Conservation (phyloP, 2,888 invertebrate species). For the Drosophila birchii region DNA sequence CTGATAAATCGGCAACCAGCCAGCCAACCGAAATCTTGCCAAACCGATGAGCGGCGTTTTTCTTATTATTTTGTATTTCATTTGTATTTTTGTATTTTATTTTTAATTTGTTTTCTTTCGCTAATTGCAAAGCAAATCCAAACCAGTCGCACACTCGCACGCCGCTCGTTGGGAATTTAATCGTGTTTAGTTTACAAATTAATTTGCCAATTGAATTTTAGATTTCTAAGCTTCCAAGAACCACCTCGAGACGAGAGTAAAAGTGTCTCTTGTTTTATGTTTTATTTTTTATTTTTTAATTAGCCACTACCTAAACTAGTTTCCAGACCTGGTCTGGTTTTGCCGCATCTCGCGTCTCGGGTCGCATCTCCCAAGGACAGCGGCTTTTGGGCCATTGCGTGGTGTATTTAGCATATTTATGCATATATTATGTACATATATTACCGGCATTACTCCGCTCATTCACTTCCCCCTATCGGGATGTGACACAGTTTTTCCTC, state of each 20-base stretch:
- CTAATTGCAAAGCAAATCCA: conserved; percentile 56
- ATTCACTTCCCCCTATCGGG: conserved; percentile 6
- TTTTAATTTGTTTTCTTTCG: conserved; percentile 35
- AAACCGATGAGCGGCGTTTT: conserved; percentile 26
- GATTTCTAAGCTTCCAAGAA: conserved; percentile 49
- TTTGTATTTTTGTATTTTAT: not conserved
- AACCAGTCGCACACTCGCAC: conserved; percentile 26
- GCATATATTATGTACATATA: conserved; percentile 59
- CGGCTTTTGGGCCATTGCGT: conserved; percentile 64
- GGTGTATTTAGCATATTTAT: conserved; percentile 63
- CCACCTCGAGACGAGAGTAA: conserved; percentile 61
- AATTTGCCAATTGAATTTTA: conserved; percentile 54
- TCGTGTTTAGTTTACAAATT: conserved; percentile 40
- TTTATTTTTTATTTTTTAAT: conserved; percentile 7
- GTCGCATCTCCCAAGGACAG: conserved; percentile 66
- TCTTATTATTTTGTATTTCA: conserved; percentile 11
- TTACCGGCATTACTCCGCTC: conserved; percentile 34
- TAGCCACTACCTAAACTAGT: conserved; percentile 65
- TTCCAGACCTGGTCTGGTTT: conserved; percentile 53
- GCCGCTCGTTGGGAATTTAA: conserved; percentile 6
- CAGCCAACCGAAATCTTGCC: conserved; percentile 18
- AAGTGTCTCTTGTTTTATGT: conserved; percentile 45
- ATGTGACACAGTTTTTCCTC: conserved; percentile 47
- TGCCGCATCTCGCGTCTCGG: conserved; percentile 58
- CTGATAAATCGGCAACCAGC: conserved; percentile 35